These are phyloP conservation scores for Xestia rhomboidea DNA, from an alignment of 2,888 invertebrate genomes.

Conservation along the genomic window DNA sequence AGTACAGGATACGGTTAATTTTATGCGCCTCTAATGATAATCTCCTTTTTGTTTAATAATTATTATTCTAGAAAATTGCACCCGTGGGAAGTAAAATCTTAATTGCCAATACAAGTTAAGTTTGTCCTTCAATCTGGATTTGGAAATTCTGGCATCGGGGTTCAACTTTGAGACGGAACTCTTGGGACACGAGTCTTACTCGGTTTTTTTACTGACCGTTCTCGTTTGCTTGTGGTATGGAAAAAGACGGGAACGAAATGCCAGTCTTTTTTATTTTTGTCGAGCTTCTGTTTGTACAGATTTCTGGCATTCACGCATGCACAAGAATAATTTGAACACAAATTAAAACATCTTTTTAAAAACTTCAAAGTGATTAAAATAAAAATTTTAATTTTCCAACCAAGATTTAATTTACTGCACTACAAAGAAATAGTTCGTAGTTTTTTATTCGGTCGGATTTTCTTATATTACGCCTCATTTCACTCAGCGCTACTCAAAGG, in stretches of 20 bases:
- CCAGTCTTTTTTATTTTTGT: neutral
- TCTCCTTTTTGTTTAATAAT: too few species aligned
- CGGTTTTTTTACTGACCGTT: conserved; percentile 5
- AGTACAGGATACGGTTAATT: too few species aligned
- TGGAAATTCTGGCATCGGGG: neutral
- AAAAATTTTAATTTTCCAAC: neutral
- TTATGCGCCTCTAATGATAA: too few species aligned
- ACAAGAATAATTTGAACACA: neutral
- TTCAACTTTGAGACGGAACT: neutral
- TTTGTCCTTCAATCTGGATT: neutral
- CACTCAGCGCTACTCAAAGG: neutral
- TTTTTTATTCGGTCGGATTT: too few species aligned
- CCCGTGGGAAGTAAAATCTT: too few species aligned
- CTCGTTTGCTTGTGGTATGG: conserved; percentile 15
- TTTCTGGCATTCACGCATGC: too few species aligned
- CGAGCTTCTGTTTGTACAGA: too few species aligned
- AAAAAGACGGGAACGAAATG: conserved; percentile 4
- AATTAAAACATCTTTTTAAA: neutral
- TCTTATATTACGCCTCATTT: neutral
- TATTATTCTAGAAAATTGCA: too few species aligned
- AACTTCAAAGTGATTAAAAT: neutral
- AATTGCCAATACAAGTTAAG: too few species aligned
- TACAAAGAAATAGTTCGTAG: too few species aligned
- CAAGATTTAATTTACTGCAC: too few species aligned
- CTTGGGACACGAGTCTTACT: neutral